These are phyloP conservation scores for Cryptocheilus praepositus DNA, from an alignment of 2,888 invertebrate genomes.

Conservation along the genomic window DNA sequence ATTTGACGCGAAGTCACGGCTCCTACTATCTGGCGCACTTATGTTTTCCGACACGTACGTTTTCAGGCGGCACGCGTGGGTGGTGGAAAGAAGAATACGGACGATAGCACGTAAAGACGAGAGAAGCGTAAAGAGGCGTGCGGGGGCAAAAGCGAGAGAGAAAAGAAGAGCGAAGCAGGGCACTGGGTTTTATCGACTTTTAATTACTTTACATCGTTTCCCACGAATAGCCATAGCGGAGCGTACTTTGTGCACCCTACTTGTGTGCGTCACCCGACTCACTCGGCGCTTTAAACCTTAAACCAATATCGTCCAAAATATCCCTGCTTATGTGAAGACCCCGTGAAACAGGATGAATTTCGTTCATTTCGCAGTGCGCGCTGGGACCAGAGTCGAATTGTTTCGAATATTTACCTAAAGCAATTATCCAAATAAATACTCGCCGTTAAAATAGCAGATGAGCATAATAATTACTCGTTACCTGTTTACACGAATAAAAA, in stretches of 20 bases:
- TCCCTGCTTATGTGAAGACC: slow-evolving; percentile 9
- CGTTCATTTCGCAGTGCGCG: slow-evolving; percentile 10
- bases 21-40: no score
- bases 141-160: slow-evolving; percentile 10
- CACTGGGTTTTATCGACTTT: slow-evolving; percentile 71
- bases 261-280: slow-evolving; percentile 32
- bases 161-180: slow-evolving; percentile 49
- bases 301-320: slow-evolving; percentile 42
- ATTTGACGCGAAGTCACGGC: no score
- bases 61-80: not conserved
- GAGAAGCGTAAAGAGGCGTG: not conserved
- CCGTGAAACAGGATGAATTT: slow-evolving; percentile 34
- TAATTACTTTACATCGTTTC: slow-evolving; percentile 69
- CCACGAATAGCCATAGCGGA: slow-evolving; percentile 50
- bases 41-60: no score
- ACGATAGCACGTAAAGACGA: not conserved
- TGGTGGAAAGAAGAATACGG: no score
- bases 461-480: no score
- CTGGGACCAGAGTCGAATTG: no score
- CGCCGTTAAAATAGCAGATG: no score
- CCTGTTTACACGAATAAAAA: no score
- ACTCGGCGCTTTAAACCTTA: slow-evolving; percentile 46
- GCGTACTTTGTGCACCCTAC: slow-evolving; percentile 28
- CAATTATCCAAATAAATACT: no score
- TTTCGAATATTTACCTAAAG: no score